phyloP scores from a whole-genome alignment of 2,113 vertebrate species.

The Aleadryas rufinucha region DNA sequence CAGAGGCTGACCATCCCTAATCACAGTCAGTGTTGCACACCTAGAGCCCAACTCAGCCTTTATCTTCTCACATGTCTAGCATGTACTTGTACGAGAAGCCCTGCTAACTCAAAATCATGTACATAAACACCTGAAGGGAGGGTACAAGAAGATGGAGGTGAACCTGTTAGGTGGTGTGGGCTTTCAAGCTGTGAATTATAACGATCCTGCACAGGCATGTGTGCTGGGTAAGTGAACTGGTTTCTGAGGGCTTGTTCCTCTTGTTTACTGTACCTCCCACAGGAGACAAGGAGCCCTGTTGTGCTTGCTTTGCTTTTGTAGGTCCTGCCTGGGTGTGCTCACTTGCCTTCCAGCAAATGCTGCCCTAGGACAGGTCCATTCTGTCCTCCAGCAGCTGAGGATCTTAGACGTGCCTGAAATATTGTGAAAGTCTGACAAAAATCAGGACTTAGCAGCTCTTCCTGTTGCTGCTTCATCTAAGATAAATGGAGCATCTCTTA shows the following conservation, averaged over 20 bases:
- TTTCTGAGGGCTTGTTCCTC: not conserved
- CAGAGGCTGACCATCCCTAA: not conserved
- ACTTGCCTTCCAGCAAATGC: not conserved
- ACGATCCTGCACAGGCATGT: not conserved
- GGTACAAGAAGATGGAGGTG: not conserved
- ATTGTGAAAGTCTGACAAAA: not conserved
- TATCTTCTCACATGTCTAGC: not conserved
- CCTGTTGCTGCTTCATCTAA: not conserved
- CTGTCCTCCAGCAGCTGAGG: not conserved
- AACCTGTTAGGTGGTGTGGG: not conserved
- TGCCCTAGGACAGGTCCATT: not conserved
- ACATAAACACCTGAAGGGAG: not conserved
- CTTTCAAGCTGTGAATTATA: not conserved
- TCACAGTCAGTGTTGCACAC: rapidly evolving
- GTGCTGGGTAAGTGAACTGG: not conserved
- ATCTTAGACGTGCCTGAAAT: not conserved
- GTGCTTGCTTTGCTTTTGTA: not conserved
- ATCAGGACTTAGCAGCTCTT: not conserved
- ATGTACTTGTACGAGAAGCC: not conserved
- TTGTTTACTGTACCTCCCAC: not conserved
- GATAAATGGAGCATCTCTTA: not conserved
- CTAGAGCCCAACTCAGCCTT: not conserved
- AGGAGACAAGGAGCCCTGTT: not conserved
- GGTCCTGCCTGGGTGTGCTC: not conserved
- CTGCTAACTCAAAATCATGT: not conserved